Evolutionary conservation across 2,113 vertebrate genomes (phyloP).

Genomic region (Saguinus midas): DNA sequence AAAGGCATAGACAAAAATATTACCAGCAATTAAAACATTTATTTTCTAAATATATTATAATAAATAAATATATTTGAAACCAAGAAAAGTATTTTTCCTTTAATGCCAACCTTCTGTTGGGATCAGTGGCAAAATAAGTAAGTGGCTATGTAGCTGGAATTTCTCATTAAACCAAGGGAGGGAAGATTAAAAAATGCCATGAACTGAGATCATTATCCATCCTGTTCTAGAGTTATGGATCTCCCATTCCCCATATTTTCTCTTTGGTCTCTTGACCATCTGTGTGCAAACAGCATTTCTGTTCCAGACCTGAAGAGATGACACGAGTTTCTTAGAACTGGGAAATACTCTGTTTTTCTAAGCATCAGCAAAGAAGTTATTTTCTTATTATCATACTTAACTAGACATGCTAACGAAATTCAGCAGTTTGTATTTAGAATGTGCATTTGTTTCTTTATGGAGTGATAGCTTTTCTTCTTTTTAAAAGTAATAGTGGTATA

Average conservation of each 20-base stretch:
- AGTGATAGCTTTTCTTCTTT: neutral
- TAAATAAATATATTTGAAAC: neutral
- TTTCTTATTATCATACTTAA: neutral
- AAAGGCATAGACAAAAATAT: neutral
- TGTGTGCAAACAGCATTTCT: neutral
- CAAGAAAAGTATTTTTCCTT: neutral
- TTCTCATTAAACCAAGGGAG: neutral
- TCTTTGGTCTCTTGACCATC: neutral
- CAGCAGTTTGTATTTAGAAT: neutral
- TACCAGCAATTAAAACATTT: neutral
- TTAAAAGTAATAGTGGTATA: neutral
- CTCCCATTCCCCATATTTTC: rapidly evolving
- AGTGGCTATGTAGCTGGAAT: neutral
- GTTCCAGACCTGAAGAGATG: neutral
- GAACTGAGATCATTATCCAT: neutral
- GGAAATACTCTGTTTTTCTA: neutral
- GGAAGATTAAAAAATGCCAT: neutral
- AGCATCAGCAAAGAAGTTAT: neutral
- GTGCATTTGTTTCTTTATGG: neutral
- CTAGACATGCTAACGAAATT: neutral
- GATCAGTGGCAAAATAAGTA: neutral
- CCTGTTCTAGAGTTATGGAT: neutral
- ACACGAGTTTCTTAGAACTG: neutral
- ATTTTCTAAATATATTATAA: neutral
- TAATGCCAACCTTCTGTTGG: neutral